Percentiles rank a stretch among this genome's conserved stretches.
phyloP scores from a whole-genome alignment of 2,888 invertebrate species.

The Drosophila neoperkinsi region DNA sequence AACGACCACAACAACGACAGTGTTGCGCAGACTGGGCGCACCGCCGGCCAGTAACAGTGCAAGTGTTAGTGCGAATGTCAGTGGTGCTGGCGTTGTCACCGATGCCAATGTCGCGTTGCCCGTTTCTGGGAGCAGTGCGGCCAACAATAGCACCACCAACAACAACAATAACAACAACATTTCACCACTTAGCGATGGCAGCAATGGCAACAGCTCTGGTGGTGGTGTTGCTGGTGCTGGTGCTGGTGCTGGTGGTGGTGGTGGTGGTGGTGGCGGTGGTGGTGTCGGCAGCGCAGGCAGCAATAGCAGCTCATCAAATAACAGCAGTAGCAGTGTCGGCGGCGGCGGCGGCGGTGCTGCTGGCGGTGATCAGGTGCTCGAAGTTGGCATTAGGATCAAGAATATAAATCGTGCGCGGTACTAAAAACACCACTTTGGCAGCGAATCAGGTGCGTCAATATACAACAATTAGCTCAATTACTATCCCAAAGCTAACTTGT shows the following conservation, averaged over 20 bases:
- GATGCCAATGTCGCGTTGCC: conserved; percentile 52
- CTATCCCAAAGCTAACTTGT: neutral
- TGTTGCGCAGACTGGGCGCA: conserved; percentile 63
- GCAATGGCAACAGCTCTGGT: conserved; percentile 62
- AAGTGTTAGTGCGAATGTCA: conserved; percentile 14
- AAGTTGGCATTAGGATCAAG: conserved; percentile 84
- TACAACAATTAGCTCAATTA: neutral
- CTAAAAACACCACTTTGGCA: conserved; percentile 37
- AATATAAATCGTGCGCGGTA: conserved; percentile 83
- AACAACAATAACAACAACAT: conserved; percentile 69
- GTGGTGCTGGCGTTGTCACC: conserved; percentile 13
- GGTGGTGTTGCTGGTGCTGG: conserved; percentile 6
- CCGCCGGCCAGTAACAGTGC: conserved; percentile 50
- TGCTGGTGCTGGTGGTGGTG: conserved; percentile 4
- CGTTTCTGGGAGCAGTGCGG: conserved; percentile 18
- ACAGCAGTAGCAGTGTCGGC: conserved; percentile 44
- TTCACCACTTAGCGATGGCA: conserved; percentile 68
- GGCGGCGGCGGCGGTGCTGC: conserved; percentile 15
- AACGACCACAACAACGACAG: conserved; percentile 67
- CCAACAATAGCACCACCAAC: conserved; percentile 53
- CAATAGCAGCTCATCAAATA: conserved; percentile 37
- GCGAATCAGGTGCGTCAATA: conserved; percentile 13
- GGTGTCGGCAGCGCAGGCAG: conserved; percentile 35
- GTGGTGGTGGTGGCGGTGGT: conserved; percentile 19
- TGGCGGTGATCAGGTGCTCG: conserved; percentile 82